Conservation (phyloP, 2,797 vertebrate species). For the Chloroceryle inda region DNA sequence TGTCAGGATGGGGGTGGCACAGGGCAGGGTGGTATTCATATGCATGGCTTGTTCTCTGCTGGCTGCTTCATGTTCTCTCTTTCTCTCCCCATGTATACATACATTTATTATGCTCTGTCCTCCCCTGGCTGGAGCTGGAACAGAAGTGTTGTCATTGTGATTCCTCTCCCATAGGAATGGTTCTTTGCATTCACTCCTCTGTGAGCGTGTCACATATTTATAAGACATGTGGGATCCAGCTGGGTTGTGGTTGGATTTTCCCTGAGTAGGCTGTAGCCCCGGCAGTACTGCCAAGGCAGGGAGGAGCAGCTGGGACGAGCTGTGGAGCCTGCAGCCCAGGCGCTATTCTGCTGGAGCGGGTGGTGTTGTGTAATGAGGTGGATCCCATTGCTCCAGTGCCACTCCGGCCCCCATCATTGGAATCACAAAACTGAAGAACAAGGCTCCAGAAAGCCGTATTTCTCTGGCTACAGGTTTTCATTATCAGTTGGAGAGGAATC, state of each 20-base stretch:
- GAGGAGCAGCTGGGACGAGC: background rate
- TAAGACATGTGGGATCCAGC: background rate
- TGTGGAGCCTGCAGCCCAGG: rapidly evolving
- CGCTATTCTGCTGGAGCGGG: background rate
- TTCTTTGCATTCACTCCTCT: background rate
- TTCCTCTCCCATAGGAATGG: background rate
- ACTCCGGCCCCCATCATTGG: rapidly evolving
- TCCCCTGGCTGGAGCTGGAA: background rate
- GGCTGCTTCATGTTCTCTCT: background rate
- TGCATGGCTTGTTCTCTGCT: background rate
- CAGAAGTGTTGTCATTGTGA: background rate
- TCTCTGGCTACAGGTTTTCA: background rate
- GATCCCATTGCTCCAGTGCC: background rate
- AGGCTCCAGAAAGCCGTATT: background rate
- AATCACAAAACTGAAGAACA: rapidly evolving
- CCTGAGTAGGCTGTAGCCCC: background rate
- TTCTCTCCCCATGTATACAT: background rate
- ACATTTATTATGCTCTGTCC: background rate
- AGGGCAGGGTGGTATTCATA: background rate
- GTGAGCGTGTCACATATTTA: background rate
- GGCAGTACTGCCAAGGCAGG: background rate
- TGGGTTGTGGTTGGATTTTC: background rate
- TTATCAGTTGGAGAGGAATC: background rate
- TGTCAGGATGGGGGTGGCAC: background rate
- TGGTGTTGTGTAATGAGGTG: background rate